Evolutionary conservation across 2,113 vertebrate genomes (phyloP).

Genomic region (Lonchura striata): DNA sequence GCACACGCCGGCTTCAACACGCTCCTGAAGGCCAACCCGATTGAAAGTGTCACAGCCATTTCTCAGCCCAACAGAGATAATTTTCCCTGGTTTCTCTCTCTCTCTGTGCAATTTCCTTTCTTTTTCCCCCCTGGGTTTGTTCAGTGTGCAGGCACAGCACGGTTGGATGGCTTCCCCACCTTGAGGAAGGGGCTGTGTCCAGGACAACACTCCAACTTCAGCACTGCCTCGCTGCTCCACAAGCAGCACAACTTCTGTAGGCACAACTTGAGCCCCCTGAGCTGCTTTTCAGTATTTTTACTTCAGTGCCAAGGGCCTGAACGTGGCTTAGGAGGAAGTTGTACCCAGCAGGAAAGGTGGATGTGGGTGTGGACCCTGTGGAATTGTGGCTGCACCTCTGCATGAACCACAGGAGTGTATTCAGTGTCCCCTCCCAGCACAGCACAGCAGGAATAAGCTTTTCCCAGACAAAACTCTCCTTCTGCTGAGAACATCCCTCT

Average conservation of each 20-base stretch:
- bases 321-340: neutral
- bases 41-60: neutral
- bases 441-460: neutral
- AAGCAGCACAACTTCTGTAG: neutral
- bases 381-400: neutral
- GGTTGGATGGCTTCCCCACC: accelerated
- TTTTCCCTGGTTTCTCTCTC: neutral
- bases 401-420: neutral
- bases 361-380: neutral
- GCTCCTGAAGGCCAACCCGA: accelerated
- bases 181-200: neutral
- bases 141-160: neutral
- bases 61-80: neutral
- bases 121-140: accelerated
- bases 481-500: neutral
- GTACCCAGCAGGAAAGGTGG: neutral
- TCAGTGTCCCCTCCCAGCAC: neutral
- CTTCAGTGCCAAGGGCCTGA: neutral
- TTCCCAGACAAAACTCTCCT: neutral
- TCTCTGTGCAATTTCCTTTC: neutral
- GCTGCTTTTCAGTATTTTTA: neutral
- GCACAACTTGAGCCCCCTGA: neutral
- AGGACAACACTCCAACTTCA: neutral
- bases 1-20: accelerated
- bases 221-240: neutral